Percentiles rank a stretch among this genome's conserved stretches.
phyloP scores from a whole-genome alignment of 2,888 invertebrate genomes.

The Chesias legatella region DNA sequence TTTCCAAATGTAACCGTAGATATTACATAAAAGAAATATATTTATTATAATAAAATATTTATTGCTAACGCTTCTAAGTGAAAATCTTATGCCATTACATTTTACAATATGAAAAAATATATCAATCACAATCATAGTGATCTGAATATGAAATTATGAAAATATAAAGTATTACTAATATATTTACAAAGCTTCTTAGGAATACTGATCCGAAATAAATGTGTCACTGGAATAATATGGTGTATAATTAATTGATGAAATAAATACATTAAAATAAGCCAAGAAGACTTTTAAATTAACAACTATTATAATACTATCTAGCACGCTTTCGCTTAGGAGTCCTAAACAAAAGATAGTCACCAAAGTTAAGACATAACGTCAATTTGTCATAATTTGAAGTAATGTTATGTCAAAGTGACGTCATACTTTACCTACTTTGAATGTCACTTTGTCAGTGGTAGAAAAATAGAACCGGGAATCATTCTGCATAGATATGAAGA shows the following conservation, averaged over 20 bases:
- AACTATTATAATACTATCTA: slow-evolving; percentile 55
- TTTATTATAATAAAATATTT: slow-evolving; percentile 47
- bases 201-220: slow-evolving; percentile 60
- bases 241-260: slow-evolving; percentile 15
- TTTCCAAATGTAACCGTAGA: background rate
- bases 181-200: slow-evolving; percentile 56
- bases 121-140: slow-evolving; percentile 25
- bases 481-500: background rate
- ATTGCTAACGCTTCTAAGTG: slow-evolving; percentile 49
- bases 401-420: too few relatives aligned
- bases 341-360: background rate
- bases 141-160: slow-evolving; percentile 52
- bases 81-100: slow-evolving; percentile 27
- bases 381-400: background rate
- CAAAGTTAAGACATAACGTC: background rate
- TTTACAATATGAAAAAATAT: slow-evolving; percentile 59
- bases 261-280: slow-evolving; percentile 22
- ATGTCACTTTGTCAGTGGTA: background rate
- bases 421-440: too few relatives aligned
- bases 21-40: background rate
- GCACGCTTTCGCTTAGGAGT: slow-evolving; percentile 39
- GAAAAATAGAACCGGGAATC: slow-evolving; percentile 4
- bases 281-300: slow-evolving; percentile 23
- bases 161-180: slow-evolving; percentile 61
- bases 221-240: slow-evolving; percentile 46